Conservation (phyloP, 2,113 vertebrate genomes). For the Hyaena hyaena region DNA sequence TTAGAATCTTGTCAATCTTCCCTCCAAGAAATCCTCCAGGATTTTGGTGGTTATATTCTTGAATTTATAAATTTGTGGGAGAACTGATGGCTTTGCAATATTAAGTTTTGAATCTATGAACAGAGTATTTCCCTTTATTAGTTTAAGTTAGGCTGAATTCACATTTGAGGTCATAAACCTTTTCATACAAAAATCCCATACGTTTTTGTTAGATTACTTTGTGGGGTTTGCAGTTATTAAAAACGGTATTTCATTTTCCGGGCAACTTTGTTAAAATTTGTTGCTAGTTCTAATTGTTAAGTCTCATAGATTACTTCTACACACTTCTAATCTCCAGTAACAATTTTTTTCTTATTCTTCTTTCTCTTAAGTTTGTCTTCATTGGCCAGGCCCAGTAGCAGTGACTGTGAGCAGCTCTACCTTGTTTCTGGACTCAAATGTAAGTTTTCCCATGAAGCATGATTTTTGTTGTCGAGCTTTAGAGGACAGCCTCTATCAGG, state of each 20-base stretch:
- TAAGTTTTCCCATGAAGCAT: background rate
- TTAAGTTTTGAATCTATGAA: background rate
- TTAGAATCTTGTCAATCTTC: background rate
- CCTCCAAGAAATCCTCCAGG: background rate
- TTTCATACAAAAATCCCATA: background rate
- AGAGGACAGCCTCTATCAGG: background rate
- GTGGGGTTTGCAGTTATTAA: background rate
- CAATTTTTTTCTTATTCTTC: background rate
- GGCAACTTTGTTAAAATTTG: background rate
- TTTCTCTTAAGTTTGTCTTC: background rate
- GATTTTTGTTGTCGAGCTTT: background rate
- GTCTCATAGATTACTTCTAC: background rate
- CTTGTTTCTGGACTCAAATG: background rate
- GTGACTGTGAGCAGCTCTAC: accelerated
- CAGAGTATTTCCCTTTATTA: background rate
- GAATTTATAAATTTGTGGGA: background rate
- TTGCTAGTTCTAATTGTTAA: background rate
- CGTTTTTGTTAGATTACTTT: background rate
- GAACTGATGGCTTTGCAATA: background rate
- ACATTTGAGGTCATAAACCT: background rate
- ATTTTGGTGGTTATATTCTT: background rate
- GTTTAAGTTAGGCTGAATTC: background rate
- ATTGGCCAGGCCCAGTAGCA: accelerated
- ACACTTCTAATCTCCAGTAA: background rate
- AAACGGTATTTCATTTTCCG: constrained; percentile 38